Percentiles rank a stretch among this genome's conserved stretches.
These are phyloP conservation scores for Drosophila quinaria DNA, from an alignment of 2,888 invertebrate genomes.

Conservation along the genomic window DNA sequence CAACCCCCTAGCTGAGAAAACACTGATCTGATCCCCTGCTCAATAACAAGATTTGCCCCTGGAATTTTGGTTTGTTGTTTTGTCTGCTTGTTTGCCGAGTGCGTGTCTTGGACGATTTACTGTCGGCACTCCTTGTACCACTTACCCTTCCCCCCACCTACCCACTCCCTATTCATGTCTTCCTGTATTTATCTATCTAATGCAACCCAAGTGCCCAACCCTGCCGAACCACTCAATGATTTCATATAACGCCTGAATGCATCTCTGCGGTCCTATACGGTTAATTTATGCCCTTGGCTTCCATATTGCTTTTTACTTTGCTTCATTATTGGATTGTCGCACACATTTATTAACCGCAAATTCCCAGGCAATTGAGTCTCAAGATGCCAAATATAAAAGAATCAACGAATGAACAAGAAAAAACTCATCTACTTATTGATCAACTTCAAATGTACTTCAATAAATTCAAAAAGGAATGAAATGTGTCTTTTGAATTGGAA, in stretches of 20 bases:
- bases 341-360: slow-evolving; percentile 66
- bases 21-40: slow-evolving; percentile 35
- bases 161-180: slow-evolving; percentile 5
- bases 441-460: slow-evolving; percentile 34
- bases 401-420: slow-evolving; percentile 46
- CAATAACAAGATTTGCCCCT: slow-evolving; percentile 72
- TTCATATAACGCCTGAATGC: slow-evolving; percentile 72
- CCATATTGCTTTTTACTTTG: slow-evolving; percentile 47
- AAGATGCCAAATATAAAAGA: slow-evolving; percentile 27
- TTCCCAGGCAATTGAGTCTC: slow-evolving; percentile 65
- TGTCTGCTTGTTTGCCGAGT: slow-evolving; percentile 46
- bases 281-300: slow-evolving; percentile 70
- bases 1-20: slow-evolving; percentile 5
- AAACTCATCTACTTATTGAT: slow-evolving; percentile 11
- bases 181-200: slow-evolving; percentile 7
- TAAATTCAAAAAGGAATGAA: slow-evolving; percentile 7
- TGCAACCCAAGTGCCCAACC: slow-evolving; percentile 40
- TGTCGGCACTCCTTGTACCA: slow-evolving; percentile 32
- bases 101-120: slow-evolving; percentile 43
- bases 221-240: slow-evolving; percentile 42
- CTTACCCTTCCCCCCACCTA: not conserved
- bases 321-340: slow-evolving; percentile 42
- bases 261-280: slow-evolving; percentile 42
- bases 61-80: slow-evolving; percentile 21
- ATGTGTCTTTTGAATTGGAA: slow-evolving; percentile 31